Evolutionary conservation across 2,113 vertebrate species (phyloP), one percentile per base, ranked within the genome.

Genomic region (Ammodramus savannarum): DNA sequence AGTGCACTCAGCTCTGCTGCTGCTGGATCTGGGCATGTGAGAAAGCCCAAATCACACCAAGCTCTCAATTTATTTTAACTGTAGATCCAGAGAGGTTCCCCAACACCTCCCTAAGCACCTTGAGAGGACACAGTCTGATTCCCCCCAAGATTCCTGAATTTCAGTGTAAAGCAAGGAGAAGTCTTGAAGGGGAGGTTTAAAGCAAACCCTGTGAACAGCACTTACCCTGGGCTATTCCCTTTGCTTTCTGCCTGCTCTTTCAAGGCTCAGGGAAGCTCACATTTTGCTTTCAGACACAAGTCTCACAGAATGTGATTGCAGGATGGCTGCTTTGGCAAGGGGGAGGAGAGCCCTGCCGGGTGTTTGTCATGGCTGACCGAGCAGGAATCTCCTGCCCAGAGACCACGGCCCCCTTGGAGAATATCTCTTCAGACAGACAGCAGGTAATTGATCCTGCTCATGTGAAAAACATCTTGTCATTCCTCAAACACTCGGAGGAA

Each of bases 371-470:
- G 41, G 91, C 89, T 93, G 81, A 87, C 77, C 14, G 38, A 82
- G 85, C 85, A 91, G 66, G 91, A 85, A 85, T 87, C 84, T 87
- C 81, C 74, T 4, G 57, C 84, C 0, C 3, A 62, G 78, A 95
- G 67, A 80, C 2, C 11, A 87, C 95, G 80, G 87, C 34, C 87
- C 49, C 94, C 71, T 82, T 15, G 3, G 91, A 96, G 87, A 87
- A 73, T 46, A 17, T 34, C 62, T 90, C 92, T 83, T 85, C 87
- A 87, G 91, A 87, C 61, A 87, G 93, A 68, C 48, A 89, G 94
- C 58, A 89, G 74, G 93, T 89, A 93, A 92, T 54, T 87, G 93
- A 97, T 96, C 93, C 95, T 76, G 87, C 95, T 95, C 89, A 43
- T 52, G 58, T 85, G 81, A 92, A 85, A 75, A 83, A 39, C 86